Base-by-base conservation (phyloP, 2,797 vertebrate genomes). In the Cuculus canorus region DNA sequence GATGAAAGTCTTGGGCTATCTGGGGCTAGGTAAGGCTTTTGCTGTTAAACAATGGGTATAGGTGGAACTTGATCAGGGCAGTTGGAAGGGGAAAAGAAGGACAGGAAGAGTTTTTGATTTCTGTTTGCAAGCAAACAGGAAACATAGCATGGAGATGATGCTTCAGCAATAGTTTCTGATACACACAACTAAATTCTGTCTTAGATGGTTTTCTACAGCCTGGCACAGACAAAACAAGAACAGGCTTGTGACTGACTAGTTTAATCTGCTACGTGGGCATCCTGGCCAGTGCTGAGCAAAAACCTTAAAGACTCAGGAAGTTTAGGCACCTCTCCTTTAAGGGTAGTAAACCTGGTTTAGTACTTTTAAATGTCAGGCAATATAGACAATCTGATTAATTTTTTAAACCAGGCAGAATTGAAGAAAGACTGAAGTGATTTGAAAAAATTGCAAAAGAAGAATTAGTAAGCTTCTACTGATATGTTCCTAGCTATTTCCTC, bases 21-120 rank as follows among this genome's bases (percentile, higher is more conserved):
- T 23, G n/a, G 60, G 69, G 27, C 7, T 27, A 21, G 16, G 10
- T 14, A 23, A 71, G 10, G 8, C 28, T 32, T 82, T 12, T 77
- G 22, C 2, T 32, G 24, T 6, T 43, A 43, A 50, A 63, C 32
- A 8, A 17, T 1, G 28, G 0, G 14, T 70, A 32, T 11, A 32
- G 22, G 52, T 52, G 28, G 19, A 85, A 33, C 10, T 18, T 37
- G 11, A 7, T 9, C 4, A 64, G 25, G 2, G 6, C 4, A 1
- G 5, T 3, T 83, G 25, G 30, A 56, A 30, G 5, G 5, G 6
- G 7, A 73, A 41, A 0, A 0, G 9, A 48, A 24, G 23, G 39
- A 52, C 7, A 79, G 7, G 6, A 84, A 80, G 33, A 59, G 39
- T 2, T 4, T 54, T 65, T 54, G 17, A 69, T 73, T 66, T 60